phyloP scores from a whole-genome alignment of 2,113 vertebrate species.

The Leptodactylus fuscus region DNA sequence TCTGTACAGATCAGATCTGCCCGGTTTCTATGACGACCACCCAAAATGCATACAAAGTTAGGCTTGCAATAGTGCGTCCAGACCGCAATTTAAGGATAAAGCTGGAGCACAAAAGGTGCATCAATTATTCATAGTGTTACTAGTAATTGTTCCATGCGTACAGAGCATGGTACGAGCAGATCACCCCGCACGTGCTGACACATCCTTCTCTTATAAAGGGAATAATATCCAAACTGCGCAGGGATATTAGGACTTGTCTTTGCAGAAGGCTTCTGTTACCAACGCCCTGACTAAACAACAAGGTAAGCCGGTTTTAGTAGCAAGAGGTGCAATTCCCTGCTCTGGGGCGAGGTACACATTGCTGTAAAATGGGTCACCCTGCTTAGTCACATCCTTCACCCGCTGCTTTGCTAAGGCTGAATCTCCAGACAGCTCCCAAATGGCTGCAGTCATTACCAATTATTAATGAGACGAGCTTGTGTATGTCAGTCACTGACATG shows the following conservation, averaged over 20 bases:
- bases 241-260: slow-evolving; percentile 32
- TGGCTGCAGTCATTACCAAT: slow-evolving; percentile 21
- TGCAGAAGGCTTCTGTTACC: not conserved
- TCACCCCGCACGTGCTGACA: not conserved
- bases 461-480: slow-evolving; percentile 25
- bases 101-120: not conserved
- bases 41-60: slow-evolving; percentile 20
- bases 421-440: slow-evolving; percentile 11
- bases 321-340: not conserved
- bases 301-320: slow-evolving; percentile 38
- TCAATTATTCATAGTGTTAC: not conserved
- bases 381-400: slow-evolving; percentile 41
- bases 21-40: slow-evolving; percentile 46
- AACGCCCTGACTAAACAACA: slow-evolving; percentile 50
- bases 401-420: not conserved
- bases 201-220: slow-evolving; percentile 13
- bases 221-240: not conserved
- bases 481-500: slow-evolving; percentile 3
- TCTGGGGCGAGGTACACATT: slow-evolving; percentile 8
- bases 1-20: not conserved
- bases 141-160: not conserved
- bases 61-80: not conserved
- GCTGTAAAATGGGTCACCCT: slow-evolving; percentile 41
- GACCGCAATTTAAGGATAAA: not conserved
- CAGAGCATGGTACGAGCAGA: no score